Conservation (phyloP, 2,888 invertebrate species). For the Epinotia ramella region DNA sequence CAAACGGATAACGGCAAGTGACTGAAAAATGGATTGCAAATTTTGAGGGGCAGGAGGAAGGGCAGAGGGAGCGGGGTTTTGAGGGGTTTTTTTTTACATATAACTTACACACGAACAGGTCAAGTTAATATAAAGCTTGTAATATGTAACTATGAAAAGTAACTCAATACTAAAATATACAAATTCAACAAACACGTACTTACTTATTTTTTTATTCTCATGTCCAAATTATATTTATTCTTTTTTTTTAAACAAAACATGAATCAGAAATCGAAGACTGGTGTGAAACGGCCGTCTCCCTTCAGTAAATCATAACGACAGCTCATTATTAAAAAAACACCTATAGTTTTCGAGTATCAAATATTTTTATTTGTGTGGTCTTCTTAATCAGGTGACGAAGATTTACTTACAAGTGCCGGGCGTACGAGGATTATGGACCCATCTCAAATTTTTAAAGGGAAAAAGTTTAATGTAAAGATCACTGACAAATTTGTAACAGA, state of each 20-base stretch:
- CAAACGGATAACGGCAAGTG: too few relatives aligned
- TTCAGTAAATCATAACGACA: conserved; percentile 39
- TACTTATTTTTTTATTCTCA: too few relatives aligned
- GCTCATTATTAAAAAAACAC: conserved; percentile 29
- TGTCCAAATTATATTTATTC: too few relatives aligned
- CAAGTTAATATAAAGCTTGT: too few relatives aligned
- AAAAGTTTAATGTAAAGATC: conserved; percentile 84
- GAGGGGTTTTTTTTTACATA: too few relatives aligned
- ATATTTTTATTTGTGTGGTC: conserved; percentile 80
- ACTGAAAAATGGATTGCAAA: too few relatives aligned
- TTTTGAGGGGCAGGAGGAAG: too few relatives aligned
- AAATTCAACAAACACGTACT: too few relatives aligned
- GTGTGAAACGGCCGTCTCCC: conserved; percentile 31
- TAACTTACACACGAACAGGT: too few relatives aligned
- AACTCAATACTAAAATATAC: too few relatives aligned
- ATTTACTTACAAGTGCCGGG: conserved; percentile 75
- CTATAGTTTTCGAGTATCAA: conserved; percentile 53
- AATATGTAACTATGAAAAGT: too few relatives aligned
- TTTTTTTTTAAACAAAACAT: background rate
- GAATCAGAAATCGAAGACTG: conserved; percentile 25
- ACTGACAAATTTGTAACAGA: conserved; percentile 86
- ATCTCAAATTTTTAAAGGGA: conserved; percentile 79
- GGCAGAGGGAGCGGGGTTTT: too few relatives aligned
- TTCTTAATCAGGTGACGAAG: conserved; percentile 69
- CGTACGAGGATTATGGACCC: conserved; percentile 79